phyloP scores from a whole-genome alignment of 2,888 invertebrate genomes.

The Amphipyra tragopoginis region DNA sequence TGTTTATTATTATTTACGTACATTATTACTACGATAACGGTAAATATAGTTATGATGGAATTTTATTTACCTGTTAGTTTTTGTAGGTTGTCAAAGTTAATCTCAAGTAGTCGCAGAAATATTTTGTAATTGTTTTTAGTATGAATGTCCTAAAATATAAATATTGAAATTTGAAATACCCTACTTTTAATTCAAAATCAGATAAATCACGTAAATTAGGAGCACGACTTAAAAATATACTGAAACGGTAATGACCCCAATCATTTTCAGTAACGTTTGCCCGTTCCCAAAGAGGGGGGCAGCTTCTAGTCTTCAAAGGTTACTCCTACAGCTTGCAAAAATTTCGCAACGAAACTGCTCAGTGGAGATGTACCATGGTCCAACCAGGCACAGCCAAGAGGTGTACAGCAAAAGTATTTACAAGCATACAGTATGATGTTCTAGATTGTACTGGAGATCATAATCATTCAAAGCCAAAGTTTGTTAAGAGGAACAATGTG shows the following conservation, averaged over 20 bases:
- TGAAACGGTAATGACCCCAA: slow-evolving; percentile 29
- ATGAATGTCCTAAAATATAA: no score
- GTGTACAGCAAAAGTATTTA: slow-evolving; percentile 73
- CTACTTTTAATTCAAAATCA: neutral
- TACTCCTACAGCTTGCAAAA: slow-evolving; percentile 65
- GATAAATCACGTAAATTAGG: neutral
- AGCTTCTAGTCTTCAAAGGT: slow-evolving; percentile 71
- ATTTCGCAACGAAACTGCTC: slow-evolving; percentile 58
- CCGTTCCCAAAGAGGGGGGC: slow-evolving; percentile 74
- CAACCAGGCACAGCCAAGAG: slow-evolving; percentile 69
- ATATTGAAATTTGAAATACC: neutral
- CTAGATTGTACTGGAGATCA: slow-evolving; percentile 63
- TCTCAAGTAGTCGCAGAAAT: no score
- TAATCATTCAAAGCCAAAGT: slow-evolving; percentile 69
- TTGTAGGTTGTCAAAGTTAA: no score
- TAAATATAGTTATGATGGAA: no score
- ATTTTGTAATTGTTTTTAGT: no score
- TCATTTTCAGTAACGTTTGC: slow-evolving; percentile 74
- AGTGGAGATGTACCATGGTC: slow-evolving; percentile 78
- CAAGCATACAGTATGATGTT: slow-evolving; percentile 62
- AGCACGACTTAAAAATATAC: neutral
- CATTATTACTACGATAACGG: no score
- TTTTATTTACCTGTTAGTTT: no score
- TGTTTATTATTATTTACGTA: no score
- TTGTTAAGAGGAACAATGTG: slow-evolving; percentile 64